These are phyloP conservation scores for Criorhina ranunculi DNA, from an alignment of 2,888 invertebrate genomes.

Conservation along the genomic window DNA sequence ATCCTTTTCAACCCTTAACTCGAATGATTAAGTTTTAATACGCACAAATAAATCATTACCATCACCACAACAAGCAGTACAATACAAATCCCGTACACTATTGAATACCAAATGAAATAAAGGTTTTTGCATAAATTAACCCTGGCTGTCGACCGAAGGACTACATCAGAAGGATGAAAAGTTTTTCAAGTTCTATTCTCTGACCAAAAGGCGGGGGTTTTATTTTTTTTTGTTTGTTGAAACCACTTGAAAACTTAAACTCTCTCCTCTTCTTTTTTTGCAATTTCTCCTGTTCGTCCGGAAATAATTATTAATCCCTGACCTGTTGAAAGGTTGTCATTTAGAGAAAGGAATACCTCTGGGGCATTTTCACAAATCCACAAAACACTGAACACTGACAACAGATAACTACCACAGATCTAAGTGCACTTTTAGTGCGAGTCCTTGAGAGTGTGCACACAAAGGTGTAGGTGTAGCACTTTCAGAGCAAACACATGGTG, in stretches of 20 bases:
- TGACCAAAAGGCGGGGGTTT: conserved; percentile 16
- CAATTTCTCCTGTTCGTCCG: conserved; percentile 4
- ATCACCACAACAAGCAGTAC: conserved; percentile 22
- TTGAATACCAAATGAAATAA: conserved; percentile 7
- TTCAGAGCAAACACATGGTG: not conserved
- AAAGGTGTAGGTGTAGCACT: conserved; percentile 3
- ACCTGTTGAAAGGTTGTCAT: conserved; percentile 52
- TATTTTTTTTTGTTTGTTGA: conserved; percentile 12
- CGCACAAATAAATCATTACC: conserved; percentile 33
- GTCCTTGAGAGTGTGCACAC: conserved; percentile 24
- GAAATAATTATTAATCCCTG: conserved; percentile 44
- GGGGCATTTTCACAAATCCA: conserved; percentile 41
- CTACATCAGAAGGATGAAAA: conserved; percentile 21
- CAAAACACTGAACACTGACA: conserved; percentile 37
- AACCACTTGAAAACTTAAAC: conserved; percentile 32
- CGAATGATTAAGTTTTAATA: conserved; percentile 24
- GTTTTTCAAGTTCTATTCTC: conserved; percentile 42
- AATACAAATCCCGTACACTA: conserved; percentile 15
- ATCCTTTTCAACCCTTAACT: conserved; percentile 16
- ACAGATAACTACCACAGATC: conserved; percentile 39
- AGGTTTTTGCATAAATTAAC: conserved; percentile 42
- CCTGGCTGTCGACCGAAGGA: conserved; percentile 9
- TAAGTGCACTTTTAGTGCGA: conserved; percentile 48
- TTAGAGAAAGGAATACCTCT: conserved; percentile 29
- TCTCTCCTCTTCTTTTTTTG: not conserved